These are phyloP conservation scores for Manis pentadactyla DNA, from an alignment of 2,797 vertebrate genomes.

Conservation along the genomic window DNA sequence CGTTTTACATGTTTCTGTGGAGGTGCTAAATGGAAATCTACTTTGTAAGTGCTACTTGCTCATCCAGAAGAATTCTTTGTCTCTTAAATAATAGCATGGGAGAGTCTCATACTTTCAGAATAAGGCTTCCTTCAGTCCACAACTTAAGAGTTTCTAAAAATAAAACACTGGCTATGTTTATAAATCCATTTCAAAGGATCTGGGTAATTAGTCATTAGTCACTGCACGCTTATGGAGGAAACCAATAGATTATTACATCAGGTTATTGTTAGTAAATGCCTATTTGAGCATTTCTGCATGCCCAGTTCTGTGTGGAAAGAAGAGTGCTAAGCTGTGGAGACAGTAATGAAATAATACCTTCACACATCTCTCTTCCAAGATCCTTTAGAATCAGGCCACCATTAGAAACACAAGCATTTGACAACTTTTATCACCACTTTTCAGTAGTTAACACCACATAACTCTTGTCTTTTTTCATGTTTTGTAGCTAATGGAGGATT, in stretches of 20 bases:
- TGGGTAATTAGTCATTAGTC: slow-evolving; percentile 68
- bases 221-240: slow-evolving; percentile 41
- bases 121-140: slow-evolving; percentile 65
- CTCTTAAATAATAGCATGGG: slow-evolving; percentile 52
- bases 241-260: slow-evolving; percentile 23
- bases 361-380: background rate
- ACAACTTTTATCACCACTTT: background rate
- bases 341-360: background rate
- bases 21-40: slow-evolving; percentile 7
- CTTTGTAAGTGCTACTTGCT: slow-evolving; percentile 16
- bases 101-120: slow-evolving; percentile 48
- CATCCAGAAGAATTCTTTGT: slow-evolving; percentile 60
- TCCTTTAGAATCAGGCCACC: background rate
- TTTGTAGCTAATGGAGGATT: background rate
- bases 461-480: slow-evolving; percentile 12
- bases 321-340: background rate
- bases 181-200: slow-evolving; percentile 66
- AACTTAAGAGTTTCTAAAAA: slow-evolving; percentile 70
- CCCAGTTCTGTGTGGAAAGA: background rate
- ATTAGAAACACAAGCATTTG: background rate
- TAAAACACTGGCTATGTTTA: slow-evolving; percentile 64
- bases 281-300: background rate
- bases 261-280: slow-evolving; percentile 52
- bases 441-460: background rate
- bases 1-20: background rate